Evolutionary conservation across 2,888 invertebrate genomes (phyloP), one percentile per base, ranked within the genome.

Genomic region (Drosophila tanythrix): DNA sequence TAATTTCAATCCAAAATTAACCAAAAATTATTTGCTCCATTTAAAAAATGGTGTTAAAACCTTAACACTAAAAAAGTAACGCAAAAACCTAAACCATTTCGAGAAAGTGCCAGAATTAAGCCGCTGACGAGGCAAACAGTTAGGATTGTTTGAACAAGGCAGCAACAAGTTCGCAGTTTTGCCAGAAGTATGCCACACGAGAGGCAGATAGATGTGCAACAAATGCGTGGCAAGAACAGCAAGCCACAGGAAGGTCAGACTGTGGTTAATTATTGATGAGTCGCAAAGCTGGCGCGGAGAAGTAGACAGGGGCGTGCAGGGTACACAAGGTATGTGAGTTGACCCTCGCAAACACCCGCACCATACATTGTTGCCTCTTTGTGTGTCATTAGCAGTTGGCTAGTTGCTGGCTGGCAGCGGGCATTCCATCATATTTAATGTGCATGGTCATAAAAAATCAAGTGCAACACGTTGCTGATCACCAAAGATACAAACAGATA

Each of bases 401-500:
- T 48, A 48, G 64, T 51, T 60, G 66, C 66, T 56, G 5, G 8
- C 53, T 67, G 84, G 57, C 67, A 74, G 84, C 78, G 85, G 77
- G 76, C 76, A 85, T 89, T 89, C 89, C 87, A 85, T 89, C 85
- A 82, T 75, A 66, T 77, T 82, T 77, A 80, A 74, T 75, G 78
- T 76, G 82, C 75, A 53, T 51, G 75, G 67, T 62, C 82, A 80
- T 83, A 88, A 87, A 87, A 89, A 89, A 88, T 82, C 88, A 87
- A 89, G 86, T 82, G 87, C 89, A 87, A 89, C 88, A 78, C 80
- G 82, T 85, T 87, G 88, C 68, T 67, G 63, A 70, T 74, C 71
- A 76, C 60, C 61, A 4, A 38, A 33, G 38, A 55, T 8, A 21
- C 43, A 48, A 38, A n/a, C 33, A 21, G n/a, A 59, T 27, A 53